Base-by-base conservation (phyloP, 2,797 vertebrate species). In the Otolemur crassicaudatus region DNA sequence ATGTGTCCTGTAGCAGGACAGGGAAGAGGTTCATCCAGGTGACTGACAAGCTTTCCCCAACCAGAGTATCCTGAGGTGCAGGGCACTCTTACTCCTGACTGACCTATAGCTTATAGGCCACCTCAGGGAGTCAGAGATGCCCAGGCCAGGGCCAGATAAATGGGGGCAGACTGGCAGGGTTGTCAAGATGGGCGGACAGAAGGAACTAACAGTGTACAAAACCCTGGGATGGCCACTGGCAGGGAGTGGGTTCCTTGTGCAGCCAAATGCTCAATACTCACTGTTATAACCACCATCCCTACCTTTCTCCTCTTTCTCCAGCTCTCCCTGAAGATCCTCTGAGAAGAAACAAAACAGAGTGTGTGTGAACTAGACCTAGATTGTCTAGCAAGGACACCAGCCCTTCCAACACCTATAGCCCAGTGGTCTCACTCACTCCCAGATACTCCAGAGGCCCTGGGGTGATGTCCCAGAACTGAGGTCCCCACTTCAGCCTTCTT, bases 291-390 rank as follows among this genome's bases (percentile, higher is more conserved):
- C 37, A 7, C n/a, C n/a, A 25, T 82, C 81, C 87, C 0, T 95
- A 98, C 98, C 98, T 99, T 98, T 99, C 83, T 99, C 98, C 1
- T 98, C 98, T 96, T 98, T 98, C 87, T 98, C 98, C 98, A 99
- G 95, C 70, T 99, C 98, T 0, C 97, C 98, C 1, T 61, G 98
- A 43, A 99, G 96, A 83, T 98, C 96, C 11, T 98, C 98, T 99
- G 97, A 16, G 60, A 53, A 96, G 63, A 94, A 81, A 90, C 69
- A 93, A 49, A 49, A 53, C 27, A 60, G 1, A 23, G 8, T 19
- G 29, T 70, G 19, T 0, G 0, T 87, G 37, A 91, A 46, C 4
- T 22, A 65, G 49, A 53, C 49, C n/a, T 7, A 34, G 19, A 75
- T 2, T 25, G 7, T 49, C 53, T 43, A 70, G 25, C 85, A 81